Conservation (phyloP, 2,113 vertebrate genomes). For the Thalassoma bifasciatum region DNA sequence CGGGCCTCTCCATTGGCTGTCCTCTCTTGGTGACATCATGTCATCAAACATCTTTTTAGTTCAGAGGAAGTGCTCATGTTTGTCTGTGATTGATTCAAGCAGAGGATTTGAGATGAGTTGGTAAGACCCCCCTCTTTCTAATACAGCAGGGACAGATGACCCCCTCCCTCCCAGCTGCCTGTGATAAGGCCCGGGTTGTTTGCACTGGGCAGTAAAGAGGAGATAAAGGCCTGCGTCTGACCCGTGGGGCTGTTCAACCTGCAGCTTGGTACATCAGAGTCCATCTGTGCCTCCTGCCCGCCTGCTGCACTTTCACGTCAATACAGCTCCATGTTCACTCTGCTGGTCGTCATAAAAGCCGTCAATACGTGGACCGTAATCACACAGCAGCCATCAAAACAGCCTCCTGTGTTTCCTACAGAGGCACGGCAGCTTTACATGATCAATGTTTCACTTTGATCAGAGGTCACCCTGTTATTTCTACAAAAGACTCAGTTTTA, state of each 20-base stretch:
- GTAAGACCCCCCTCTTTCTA: not conserved
- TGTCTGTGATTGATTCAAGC: conserved; percentile 55
- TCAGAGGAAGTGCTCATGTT: conserved; percentile 59
- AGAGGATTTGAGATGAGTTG: conserved; percentile 18
- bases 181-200: conserved; percentile 61
- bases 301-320: conserved; percentile 30
- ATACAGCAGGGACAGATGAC: not conserved
- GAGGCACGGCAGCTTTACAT: not conserved
- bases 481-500: not conserved
- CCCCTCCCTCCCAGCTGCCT: not conserved
- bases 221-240: conserved; percentile 53
- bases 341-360: conserved; percentile 50
- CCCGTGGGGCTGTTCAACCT: conserved; percentile 16
- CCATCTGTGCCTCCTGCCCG: conserved; percentile 44
- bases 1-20: conserved; percentile 1
- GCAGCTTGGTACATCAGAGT: conserved; percentile 36
- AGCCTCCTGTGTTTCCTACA: not conserved
- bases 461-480: not conserved
- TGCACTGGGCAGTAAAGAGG: conserved; percentile 64
- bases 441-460: not conserved
- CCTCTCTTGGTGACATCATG: conserved; percentile 20
- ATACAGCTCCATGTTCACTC: conserved; percentile 27
- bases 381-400: conserved; percentile 4
- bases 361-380: conserved; percentile 27
- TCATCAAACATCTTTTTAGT: conserved; percentile 21